Evolutionary conservation across 2,113 vertebrate genomes (phyloP).

Genomic region (Arenaria interpres): DNA sequence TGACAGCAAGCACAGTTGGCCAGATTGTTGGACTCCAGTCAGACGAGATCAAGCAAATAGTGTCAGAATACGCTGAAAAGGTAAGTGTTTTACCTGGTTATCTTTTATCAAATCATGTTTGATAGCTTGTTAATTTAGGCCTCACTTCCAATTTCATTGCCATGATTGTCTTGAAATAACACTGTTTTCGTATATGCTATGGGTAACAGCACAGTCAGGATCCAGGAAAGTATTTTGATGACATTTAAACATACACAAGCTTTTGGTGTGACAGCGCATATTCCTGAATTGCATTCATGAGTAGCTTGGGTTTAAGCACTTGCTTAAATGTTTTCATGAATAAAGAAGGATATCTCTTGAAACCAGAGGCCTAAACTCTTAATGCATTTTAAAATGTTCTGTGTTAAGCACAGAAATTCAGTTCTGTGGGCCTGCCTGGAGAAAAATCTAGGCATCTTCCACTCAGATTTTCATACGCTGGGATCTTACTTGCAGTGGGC

Average conservation of each 20-base stretch:
- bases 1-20: conserved; percentile 92
- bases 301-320: not conserved
- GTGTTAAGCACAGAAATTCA: not conserved
- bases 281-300: not conserved
- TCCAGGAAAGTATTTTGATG: not conserved
- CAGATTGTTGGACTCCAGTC: conserved; percentile 96
- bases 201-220: not conserved
- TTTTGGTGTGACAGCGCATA: not conserved
- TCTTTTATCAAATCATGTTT: not conserved
- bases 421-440: not conserved
- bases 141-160: not conserved
- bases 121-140: not conserved
- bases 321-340: not conserved
- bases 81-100: conserved; percentile 47
- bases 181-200: not conserved
- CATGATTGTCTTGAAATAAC: not conserved
- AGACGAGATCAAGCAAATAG: conserved; percentile 95
- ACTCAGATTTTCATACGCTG: not conserved
- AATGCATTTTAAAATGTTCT: not conserved
- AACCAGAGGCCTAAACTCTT: not conserved
- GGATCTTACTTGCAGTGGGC: not conserved
- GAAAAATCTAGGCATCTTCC: not conserved
- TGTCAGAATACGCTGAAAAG: conserved; percentile 90
- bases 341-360: not conserved
- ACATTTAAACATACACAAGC: not conserved